Evolutionary conservation across 2,113 vertebrate species (phyloP).

Genomic region (Rallus limicola): DNA sequence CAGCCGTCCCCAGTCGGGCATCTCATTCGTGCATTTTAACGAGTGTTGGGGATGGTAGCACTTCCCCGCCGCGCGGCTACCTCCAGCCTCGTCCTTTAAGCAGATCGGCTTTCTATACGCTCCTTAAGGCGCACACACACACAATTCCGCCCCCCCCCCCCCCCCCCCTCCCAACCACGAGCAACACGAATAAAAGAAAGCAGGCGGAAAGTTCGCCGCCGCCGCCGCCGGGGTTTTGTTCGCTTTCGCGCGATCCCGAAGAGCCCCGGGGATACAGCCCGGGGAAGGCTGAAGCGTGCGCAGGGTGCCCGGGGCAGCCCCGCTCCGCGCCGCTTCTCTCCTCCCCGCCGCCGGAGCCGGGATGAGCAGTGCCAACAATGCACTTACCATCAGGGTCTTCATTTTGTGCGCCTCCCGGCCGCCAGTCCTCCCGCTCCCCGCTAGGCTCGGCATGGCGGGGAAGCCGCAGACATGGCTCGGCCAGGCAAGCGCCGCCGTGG

Average conservation of each 20-base stretch:
- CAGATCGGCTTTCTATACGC: neutral
- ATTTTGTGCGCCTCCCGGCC: constrained; percentile 81
- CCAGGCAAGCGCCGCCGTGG: constrained; percentile 51
- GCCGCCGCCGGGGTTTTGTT: neutral
- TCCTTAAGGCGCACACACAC: neutral
- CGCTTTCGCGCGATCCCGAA: neutral
- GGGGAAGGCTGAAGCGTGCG: neutral
- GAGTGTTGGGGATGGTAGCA: neutral
- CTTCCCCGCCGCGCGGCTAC: neutral
- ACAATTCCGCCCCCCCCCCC: neutral
- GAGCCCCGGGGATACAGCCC: neutral
- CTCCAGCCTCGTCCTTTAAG: neutral
- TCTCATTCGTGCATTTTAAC: neutral
- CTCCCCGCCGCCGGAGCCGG: constrained; percentile 11
- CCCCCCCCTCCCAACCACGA: neutral
- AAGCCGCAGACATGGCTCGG: constrained; percentile 35
- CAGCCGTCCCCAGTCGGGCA: neutral
- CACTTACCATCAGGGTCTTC: constrained; percentile 93
- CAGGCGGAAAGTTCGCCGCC: constrained; percentile 72
- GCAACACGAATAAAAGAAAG: constrained; percentile 50
- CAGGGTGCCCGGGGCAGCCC: neutral
- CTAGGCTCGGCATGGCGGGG: constrained; percentile 77
- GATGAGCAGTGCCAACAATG: constrained; percentile 42
- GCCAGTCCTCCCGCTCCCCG: constrained; percentile 77
- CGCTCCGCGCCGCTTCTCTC: neutral